phyloP scores from a whole-genome alignment of 2,797 vertebrate genomes.

The Onychomys leucogaster region DNA sequence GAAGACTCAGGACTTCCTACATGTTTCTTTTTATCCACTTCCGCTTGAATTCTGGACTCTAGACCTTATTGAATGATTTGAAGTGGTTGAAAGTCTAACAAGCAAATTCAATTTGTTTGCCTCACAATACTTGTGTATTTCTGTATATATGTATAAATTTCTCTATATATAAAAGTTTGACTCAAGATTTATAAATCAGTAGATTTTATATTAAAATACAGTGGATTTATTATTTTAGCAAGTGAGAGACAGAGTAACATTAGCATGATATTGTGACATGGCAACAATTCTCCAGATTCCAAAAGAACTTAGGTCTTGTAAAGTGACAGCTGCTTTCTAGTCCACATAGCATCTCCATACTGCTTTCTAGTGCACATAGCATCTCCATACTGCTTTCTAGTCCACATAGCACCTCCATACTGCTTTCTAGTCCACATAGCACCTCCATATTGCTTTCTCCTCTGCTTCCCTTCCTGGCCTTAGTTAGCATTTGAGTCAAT shows the following conservation, averaged over 20 bases:
- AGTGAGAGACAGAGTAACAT: neutral
- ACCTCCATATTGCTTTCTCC: neutral
- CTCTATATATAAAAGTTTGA: neutral
- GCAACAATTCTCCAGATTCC: neutral
- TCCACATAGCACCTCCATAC: rapidly evolving
- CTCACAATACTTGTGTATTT: neutral
- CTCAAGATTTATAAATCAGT: neutral
- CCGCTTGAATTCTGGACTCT: neutral
- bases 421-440: neutral
- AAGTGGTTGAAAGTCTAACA: neutral
- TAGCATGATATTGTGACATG: neutral
- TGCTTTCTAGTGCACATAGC: neutral
- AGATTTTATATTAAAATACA: slow-evolving; percentile 24
- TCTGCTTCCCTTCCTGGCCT: neutral
- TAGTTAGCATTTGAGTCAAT: neutral
- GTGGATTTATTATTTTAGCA: slow-evolving; percentile 8
- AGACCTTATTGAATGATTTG: neutral
- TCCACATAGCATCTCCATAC: neutral
- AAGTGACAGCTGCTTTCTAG: neutral
- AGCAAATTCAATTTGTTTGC: neutral
- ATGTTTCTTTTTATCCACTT: neutral
- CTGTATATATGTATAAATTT: neutral
- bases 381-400: rapidly evolving
- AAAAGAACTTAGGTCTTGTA: neutral
- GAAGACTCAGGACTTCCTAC: neutral